A percentile compares a stretch with the other conserved stretches of the same genome.
Conservation (phyloP, 1,140 invertebrate species). For the Kradibia gibbosae region DNA sequence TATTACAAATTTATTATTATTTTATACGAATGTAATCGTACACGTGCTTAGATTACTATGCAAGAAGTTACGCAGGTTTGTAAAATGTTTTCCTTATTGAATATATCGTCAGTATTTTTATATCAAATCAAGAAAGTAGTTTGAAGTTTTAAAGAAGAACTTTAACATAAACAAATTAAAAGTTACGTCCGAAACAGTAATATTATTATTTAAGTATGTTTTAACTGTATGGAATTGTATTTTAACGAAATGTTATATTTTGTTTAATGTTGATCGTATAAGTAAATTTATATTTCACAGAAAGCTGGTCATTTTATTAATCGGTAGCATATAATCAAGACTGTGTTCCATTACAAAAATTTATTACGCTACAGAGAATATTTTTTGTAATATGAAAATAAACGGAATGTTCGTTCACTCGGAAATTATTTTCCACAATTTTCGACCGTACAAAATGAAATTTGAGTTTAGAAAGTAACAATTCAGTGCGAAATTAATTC, state of each 20-base stretch:
- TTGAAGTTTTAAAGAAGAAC: neutral
- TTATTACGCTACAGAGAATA: neutral
- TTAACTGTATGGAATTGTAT: neutral
- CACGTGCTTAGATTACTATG: neutral
- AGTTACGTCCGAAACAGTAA: too few relatives aligned
- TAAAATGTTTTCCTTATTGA: neutral
- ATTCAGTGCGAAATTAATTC: neutral
- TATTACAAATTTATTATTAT: too few relatives aligned
- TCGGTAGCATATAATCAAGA: too few relatives aligned
- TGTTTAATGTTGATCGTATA: neutral
- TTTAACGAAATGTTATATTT: neutral
- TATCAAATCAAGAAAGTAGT: neutral
- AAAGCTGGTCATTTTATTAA: neutral
- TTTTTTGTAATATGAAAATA: too few relatives aligned
- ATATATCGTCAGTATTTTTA: neutral
- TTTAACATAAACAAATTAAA: neutral
- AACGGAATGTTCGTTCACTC: too few relatives aligned
- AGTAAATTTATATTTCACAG: neutral
- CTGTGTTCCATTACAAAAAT: neutral
- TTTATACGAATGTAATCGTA: neutral
- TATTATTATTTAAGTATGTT: too few relatives aligned
- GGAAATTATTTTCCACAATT: neutral
- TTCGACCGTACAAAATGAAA: neutral
- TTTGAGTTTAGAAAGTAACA: constrained; percentile 1
- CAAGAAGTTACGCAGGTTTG: neutral